Base-by-base conservation (phyloP, 2,888 invertebrate genomes). In the Melitaea athalia region DNA sequence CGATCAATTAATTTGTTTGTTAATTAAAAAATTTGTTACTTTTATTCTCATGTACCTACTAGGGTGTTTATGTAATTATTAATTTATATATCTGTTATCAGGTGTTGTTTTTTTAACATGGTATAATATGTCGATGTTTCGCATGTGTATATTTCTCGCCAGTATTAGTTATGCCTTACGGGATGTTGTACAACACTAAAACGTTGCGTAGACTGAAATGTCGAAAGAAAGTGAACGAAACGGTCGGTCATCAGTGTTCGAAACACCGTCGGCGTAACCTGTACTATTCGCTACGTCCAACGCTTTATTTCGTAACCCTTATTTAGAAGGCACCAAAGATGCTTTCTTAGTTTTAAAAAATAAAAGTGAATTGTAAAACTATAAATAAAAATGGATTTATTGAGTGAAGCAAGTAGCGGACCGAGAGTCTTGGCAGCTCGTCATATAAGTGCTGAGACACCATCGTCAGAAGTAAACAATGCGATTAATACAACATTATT, bases 161-260 rank as follows among this genome's bases (percentile, higher is more conserved):
- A 65, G 65, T 68, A 49, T 59, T 59, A 57, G 64, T 63, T 70
- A 66, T 63, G 59, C 62, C 62, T 53, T 67, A 53, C 59, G 71
- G 70, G 74, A 71, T 72, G 64, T 72, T 71, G 74, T 72, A 79
- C 82, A 81, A 75, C 79, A 80, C 79, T 71, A 67, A n/a, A 63
- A 74, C 74, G 83, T 89, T 88, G 86, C 89, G 89, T 84, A 88
- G 85, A 76, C 80, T 76, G 72, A 79, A 84, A 87, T 91, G 91
- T 87, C 88, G 91, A 91, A 91, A 91, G 91, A 91, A 91, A 91
- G 91, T 91, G 90, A 90, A 85, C 86, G 89, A 85, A 85, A 82
- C 79, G 69, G 73, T 74, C 75, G 74, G 74, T 74, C 74, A 77
- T 73, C 74, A 75, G 75, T 76, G 70, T 73, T 63, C 60, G 60